Evolutionary conservation across 2,113 vertebrate species (phyloP), one percentile per base, ranked within the genome.

Genomic region (Pterocles orientalis): DNA sequence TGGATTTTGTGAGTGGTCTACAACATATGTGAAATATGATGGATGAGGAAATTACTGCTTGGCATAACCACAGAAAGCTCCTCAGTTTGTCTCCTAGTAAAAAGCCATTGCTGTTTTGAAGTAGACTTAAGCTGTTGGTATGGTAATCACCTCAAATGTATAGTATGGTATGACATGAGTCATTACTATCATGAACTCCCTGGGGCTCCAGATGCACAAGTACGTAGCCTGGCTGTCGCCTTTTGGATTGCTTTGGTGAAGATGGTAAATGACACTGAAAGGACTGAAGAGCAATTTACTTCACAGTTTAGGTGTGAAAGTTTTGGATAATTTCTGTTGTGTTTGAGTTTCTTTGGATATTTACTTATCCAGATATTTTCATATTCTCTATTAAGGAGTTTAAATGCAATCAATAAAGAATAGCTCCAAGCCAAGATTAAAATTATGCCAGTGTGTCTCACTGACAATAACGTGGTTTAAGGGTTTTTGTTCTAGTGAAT

Each of bases 331-430:
- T 80, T 88, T 58, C 41, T 21, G 10, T n/a, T 14, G 13, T 36
- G 50, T 57, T 81, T 77, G 17, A 64, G 34, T 75, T 86, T 56
- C 28, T 84, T 56, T 92, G 47, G 11, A 25, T 72, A 39, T 79
- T 91, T 82, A 62, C 88, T 14, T 71, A 39, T 79, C 65, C 66
- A 79, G 85, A 64, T 76, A 92, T 62, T 82, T 95, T 90, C 65
- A 34, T 53, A 48, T 71, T 62, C 20, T 92, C 61, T 62, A 33
- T 77, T 76, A 75, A 28, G 33, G 48, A 36, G 36, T 62, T 91
- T 88, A 85, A 84, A 79, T 75, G 26, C 36, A 75, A 64, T 88
- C 79, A 71, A 15, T 54, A 71, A 68, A 82, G 79, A 82, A 65
- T 51, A 58, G 26, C 34, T 83, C 70, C 73, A 78, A 85, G n/a